Percentiles rank a stretch among this genome's conserved stretches.
Evolutionary conservation across 2,888 invertebrate genomes (phyloP).

Genomic region (Ennomos quercinarius): DNA sequence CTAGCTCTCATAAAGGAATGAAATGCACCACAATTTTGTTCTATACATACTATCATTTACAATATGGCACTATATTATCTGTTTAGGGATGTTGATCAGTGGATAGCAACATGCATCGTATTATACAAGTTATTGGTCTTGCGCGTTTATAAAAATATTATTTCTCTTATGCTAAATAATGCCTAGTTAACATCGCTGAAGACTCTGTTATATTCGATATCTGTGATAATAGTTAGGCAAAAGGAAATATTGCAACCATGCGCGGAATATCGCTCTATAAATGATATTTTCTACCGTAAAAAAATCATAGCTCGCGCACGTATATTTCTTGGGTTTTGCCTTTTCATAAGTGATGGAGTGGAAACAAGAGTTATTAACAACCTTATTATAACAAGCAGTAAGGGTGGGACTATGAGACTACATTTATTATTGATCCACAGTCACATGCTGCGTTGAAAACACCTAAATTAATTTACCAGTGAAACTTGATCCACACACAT

Average conservation of each 20-base stretch:
- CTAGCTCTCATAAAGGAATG: conserved; percentile 72
- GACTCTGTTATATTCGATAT: conserved; percentile 7
- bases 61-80: conserved; percentile 66
- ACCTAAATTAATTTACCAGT: conserved; percentile 20
- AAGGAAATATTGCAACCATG: too few relatives aligned
- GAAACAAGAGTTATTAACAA: conserved; percentile 22
- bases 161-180: conserved; percentile 37
- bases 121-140: conserved; percentile 64
- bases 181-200: conserved; percentile 13
- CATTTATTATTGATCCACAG: conserved; percentile 18
- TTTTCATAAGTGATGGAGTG: background rate
- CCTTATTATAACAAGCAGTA: conserved; percentile 19
- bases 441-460: conserved; percentile 20
- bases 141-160: conserved; percentile 75
- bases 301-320: background rate
- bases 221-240: too few relatives aligned
- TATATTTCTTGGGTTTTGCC: too few relatives aligned
- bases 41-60: conserved; percentile 49
- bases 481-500: conserved; percentile 15
- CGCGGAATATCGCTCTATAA: too few relatives aligned
- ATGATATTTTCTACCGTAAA: background rate
- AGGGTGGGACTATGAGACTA: too few relatives aligned
- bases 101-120: conserved; percentile 36
- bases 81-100: conserved; percentile 37
- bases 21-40: conserved; percentile 73